Base-by-base conservation (phyloP, 2,113 vertebrate species). In the Xerus inauris region DNA sequence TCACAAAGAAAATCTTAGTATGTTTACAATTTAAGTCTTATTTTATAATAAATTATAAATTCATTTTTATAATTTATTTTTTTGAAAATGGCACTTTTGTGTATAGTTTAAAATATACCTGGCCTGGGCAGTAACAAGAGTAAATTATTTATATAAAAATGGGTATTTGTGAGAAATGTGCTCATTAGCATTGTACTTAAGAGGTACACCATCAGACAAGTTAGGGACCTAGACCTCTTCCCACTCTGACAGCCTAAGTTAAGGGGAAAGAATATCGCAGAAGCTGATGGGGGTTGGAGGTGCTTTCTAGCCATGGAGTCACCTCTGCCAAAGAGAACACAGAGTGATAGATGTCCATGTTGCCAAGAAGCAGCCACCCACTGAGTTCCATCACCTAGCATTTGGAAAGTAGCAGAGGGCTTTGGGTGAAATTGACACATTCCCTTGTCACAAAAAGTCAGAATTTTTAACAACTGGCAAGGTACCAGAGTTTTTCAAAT, bases 401-500 rank as follows among this genome's bases (percentile, higher is more conserved):
- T 77, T 84, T 89, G 83, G 72, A 96, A 90, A 92, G 24, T 85
- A 54, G 22, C 17, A 9, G 28, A 77, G n/a, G 65, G 35, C 75
- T 92, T 69, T 62, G 87, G 91, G 75, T 69, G 83, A 92, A 91
- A 72, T 57, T 40, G 90, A 96, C 83, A 92, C 5, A 0, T 95
- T 96, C 67, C 49, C 71, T 89, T 89, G 75, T 97, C 83, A 89
- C 40, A 81, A 2, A 77, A 88, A 96, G 75, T 95, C 76, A 94
- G 80, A 92, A 73, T 92, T 92, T 94, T 67, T 49, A 84, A 90
- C 90, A 95, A 69, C 69, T 72, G 91, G 91, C 69, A 96, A 91
- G 77, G 49, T 45, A 87, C 89, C 26, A 35, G 86, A 49, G 65
- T 64, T 97, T 97, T 96, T 95, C 81, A 94, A 95, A 97, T 96